These are phyloP conservation scores for Philotrypesis tridentata DNA, from an alignment of 1,140 invertebrate species.

Conservation along the genomic window DNA sequence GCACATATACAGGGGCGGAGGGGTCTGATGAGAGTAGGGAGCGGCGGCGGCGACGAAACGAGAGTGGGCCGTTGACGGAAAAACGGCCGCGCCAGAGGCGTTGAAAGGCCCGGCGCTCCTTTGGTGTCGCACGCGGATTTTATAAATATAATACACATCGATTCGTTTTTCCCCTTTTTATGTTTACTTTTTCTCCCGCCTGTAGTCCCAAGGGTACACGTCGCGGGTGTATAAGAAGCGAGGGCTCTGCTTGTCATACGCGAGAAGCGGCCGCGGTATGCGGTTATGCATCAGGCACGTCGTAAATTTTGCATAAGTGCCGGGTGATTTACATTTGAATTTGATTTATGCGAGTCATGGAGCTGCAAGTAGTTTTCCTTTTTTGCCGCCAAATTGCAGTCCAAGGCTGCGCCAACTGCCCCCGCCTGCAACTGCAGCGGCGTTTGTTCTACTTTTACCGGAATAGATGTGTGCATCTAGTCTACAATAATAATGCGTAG, in stretches of 20 bases:
- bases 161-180: not conserved
- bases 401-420: no score
- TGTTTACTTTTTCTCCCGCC: not conserved
- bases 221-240: not conserved
- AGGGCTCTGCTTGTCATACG: not conserved
- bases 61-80: conserved; percentile 33
- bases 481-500: no score
- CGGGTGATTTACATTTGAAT: conserved; percentile 27
- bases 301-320: conserved; percentile 31
- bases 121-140: not conserved
- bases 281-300: not conserved
- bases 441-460: no score
- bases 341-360: conserved; percentile 27
- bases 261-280: not conserved
- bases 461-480: no score
- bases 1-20: conserved; percentile 6
- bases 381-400: not conserved
- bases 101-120: not conserved
- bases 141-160: not conserved
- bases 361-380: not conserved
- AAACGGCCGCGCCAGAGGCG: conserved; percentile 20
- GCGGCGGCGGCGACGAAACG: conserved; percentile 13
- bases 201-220: not conserved
- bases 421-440: no score
- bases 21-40: conserved; percentile 34